Evolutionary conservation across 2,797 vertebrate species (phyloP).

Genomic region (Cebuella pygmaea): DNA sequence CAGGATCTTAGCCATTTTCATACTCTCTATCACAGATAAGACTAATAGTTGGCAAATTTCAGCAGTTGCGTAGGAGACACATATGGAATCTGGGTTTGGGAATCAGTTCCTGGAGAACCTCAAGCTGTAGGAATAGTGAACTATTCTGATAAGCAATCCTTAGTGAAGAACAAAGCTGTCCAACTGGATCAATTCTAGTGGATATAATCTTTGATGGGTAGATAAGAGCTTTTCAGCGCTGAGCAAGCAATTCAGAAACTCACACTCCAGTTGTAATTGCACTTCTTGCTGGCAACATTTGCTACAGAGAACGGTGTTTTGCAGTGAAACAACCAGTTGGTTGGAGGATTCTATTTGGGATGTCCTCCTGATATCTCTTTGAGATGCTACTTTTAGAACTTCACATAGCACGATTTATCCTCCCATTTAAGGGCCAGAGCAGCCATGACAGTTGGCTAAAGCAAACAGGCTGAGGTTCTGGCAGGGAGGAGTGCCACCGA

Average conservation of each 20-base stretch:
- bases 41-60: fast-evolving
- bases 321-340: not conserved
- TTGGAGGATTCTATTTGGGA: not conserved
- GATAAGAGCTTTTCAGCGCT: not conserved
- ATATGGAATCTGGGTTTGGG: not conserved
- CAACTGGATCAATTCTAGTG: not conserved
- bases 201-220: fast-evolving
- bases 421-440: not conserved
- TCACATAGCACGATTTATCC: fast-evolving
- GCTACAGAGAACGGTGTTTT: fast-evolving
- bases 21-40: not conserved
- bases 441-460: not conserved
- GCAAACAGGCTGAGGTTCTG: not conserved
- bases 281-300: not conserved
- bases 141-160: not conserved
- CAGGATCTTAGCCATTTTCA: not conserved
- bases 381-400: not conserved
- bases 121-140: not conserved
- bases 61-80: not conserved
- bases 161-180: not conserved
- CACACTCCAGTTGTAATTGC: fast-evolving
- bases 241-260: not conserved
- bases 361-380: not conserved
- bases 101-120: not conserved
- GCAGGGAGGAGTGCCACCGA: fast-evolving